Conservation (phyloP, 1,140 invertebrate genomes). For the Lasioglossum albipes region DNA sequence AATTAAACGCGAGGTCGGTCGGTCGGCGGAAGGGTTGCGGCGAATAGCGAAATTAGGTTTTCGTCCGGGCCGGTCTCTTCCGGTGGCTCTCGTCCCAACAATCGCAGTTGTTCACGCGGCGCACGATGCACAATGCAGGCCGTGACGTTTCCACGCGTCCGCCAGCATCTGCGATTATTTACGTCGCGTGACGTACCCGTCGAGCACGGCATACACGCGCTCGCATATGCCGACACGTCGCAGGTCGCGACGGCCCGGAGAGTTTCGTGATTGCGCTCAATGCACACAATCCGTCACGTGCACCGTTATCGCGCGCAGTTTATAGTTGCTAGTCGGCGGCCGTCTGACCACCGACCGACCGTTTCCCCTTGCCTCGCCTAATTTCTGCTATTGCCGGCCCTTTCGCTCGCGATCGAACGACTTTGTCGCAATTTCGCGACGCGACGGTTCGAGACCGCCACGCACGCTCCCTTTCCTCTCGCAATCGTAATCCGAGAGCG, state of each 20-base stretch:
- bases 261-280: constrained; percentile 30
- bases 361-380: constrained; percentile 13
- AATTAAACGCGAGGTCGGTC: background rate
- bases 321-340: constrained; percentile 18
- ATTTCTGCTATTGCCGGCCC: constrained; percentile 4
- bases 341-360: constrained; percentile 20
- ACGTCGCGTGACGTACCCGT: constrained; percentile 52
- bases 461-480: no score
- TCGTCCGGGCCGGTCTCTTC: background rate
- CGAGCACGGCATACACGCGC: background rate
- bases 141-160: constrained; percentile 12
- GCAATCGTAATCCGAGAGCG: no score
- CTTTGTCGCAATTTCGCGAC: background rate
- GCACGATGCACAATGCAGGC: background rate
- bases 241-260: background rate
- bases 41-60: constrained; percentile 1
- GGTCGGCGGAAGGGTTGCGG: background rate
- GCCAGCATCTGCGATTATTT: constrained; percentile 48
- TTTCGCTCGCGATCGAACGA: background rate
- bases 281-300: constrained; percentile 35
- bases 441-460: no score
- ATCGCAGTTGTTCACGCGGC: constrained; percentile 35
- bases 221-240: background rate
- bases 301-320: constrained; percentile 34
- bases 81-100: background rate